These are phyloP conservation scores for Heliconius hortense DNA, from an alignment of 2,888 invertebrate genomes.

Conservation along the genomic window DNA sequence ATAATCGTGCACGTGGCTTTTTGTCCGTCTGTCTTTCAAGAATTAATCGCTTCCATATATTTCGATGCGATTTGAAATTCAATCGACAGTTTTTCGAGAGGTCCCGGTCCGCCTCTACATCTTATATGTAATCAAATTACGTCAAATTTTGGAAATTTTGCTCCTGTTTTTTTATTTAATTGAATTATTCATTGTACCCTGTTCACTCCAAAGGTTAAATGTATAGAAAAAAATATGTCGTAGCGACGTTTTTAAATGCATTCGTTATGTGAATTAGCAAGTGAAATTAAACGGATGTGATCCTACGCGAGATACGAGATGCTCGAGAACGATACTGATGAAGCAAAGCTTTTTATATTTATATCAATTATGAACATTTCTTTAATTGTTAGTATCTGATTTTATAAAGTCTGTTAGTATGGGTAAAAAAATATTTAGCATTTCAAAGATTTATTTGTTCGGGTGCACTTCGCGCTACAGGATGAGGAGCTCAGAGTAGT, in stretches of 20 bases:
- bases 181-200: slow-evolving; percentile 38
- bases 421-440: too few relatives aligned
- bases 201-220: slow-evolving; percentile 1
- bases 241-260: not conserved
- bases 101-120: slow-evolving; percentile 10
- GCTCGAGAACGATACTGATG: not conserved
- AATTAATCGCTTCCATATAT: slow-evolving; percentile 35
- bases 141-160: slow-evolving; percentile 27
- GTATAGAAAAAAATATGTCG: not conserved
- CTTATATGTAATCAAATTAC: slow-evolving; percentile 26
- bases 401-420: too few relatives aligned
- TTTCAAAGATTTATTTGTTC: too few relatives aligned
- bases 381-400: not conserved
- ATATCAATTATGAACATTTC: not conserved
- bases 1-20: slow-evolving; percentile 30
- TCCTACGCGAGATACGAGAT: not conserved
- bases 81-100: slow-evolving; percentile 40
- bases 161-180: slow-evolving; percentile 24
- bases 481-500: too few relatives aligned
- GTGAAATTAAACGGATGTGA: slow-evolving; percentile 20
- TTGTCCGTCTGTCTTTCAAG: slow-evolving; percentile 39
- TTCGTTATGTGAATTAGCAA: slow-evolving; percentile 17
- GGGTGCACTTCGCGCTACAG: too few relatives aligned
- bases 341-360: not conserved
- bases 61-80: slow-evolving; percentile 41